phyloP scores from a whole-genome alignment of 2,113 vertebrate genomes.

The Clinocottus analis region DNA sequence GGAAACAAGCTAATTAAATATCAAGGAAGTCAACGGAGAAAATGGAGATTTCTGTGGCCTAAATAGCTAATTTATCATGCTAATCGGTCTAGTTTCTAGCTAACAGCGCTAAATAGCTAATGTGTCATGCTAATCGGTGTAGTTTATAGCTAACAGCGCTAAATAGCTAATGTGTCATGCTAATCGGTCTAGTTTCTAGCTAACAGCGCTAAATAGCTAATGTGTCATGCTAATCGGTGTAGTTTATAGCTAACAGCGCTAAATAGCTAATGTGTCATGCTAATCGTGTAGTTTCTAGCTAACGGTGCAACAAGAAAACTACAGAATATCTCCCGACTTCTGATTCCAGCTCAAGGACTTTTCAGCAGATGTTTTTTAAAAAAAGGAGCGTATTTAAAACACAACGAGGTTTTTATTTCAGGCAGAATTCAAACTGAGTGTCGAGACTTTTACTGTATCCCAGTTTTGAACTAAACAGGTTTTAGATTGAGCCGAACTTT shows the following conservation, averaged over 20 bases:
- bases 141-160: background rate
- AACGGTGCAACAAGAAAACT: background rate
- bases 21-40: background rate
- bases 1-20: background rate
- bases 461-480: background rate
- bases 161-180: background rate
- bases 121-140: too few relatives aligned
- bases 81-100: too few relatives aligned
- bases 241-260: background rate
- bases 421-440: background rate
- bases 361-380: too few relatives aligned
- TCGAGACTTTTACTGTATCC: background rate
- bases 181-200: too few relatives aligned
- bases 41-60: background rate
- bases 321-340: background rate
- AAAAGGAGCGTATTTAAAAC: background rate
- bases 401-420: background rate
- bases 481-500: slow-evolving; percentile 1
- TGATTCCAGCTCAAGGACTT: background rate
- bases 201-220: background rate
- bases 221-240: too few relatives aligned
- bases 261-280: background rate
- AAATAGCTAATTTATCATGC: background rate
- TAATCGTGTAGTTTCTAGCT: too few relatives aligned
- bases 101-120: background rate